Percentiles rank a stretch among this genome's conserved stretches.
phyloP scores from a whole-genome alignment of 2,888 invertebrate species.

The Allygus modestus region DNA sequence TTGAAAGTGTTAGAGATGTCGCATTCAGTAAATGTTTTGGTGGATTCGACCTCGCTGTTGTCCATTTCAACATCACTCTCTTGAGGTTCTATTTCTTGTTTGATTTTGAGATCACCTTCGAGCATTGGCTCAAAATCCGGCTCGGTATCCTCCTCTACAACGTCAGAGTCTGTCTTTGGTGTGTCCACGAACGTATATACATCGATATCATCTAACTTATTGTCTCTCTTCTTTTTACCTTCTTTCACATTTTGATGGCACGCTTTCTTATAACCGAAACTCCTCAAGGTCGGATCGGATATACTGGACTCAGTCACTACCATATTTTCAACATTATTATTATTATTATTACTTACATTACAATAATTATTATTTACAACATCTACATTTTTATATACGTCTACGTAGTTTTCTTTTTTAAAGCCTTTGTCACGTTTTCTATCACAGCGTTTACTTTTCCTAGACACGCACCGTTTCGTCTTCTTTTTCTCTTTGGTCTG shows the following conservation, averaged over 20 bases:
- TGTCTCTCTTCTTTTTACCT: constrained; percentile 60
- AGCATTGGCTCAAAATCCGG: constrained; percentile 60
- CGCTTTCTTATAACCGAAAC: constrained; percentile 53
- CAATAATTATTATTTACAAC: constrained; percentile 61
- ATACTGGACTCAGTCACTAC: constrained; percentile 34
- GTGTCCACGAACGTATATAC: constrained; percentile 67
- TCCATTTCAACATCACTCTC: constrained; percentile 57
- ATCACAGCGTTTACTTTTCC: constrained; percentile 57
- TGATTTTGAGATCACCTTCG: constrained; percentile 71
- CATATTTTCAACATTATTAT: constrained; percentile 52
- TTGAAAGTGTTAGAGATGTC: background rate
- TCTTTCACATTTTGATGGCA: constrained; percentile 57
- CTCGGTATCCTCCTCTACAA: constrained; percentile 30
- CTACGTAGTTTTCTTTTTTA: constrained; percentile 31
- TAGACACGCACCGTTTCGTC: constrained; percentile 66
- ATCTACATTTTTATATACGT: constrained; percentile 56
- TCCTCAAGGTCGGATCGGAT: constrained; percentile 44
- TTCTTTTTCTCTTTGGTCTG: constrained; percentile 70
- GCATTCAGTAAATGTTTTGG: constrained; percentile 10
- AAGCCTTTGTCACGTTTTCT: constrained; percentile 52
- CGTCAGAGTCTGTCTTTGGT: constrained; percentile 63
- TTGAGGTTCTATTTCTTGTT: constrained; percentile 59
- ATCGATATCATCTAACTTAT: constrained; percentile 64
- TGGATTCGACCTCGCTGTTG: background rate
- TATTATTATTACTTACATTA: constrained; percentile 58